Evolutionary conservation across 1,140 invertebrate genomes (phyloP).

Genomic region (Ostrea edulis): DNA sequence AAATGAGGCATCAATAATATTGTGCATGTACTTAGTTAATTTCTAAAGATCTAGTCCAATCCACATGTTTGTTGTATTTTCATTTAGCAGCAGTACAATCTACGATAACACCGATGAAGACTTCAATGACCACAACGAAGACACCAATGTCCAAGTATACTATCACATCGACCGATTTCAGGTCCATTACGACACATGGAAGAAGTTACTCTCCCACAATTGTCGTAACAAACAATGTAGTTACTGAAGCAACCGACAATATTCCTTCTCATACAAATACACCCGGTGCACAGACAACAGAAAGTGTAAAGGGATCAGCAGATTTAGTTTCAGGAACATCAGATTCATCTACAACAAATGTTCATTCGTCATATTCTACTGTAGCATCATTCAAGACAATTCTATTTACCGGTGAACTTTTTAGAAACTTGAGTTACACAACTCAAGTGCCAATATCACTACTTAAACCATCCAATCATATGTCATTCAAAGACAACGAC

Average conservation of each 20-base stretch:
- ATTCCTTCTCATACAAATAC: not conserved
- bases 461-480: not conserved
- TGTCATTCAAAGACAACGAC: not conserved
- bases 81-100: too few relatives aligned
- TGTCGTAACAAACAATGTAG: not conserved
- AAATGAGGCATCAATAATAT: too few relatives aligned
- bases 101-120: too few relatives aligned
- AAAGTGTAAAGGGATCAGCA: not conserved
- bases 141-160: too few relatives aligned
- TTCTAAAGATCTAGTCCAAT: too few relatives aligned
- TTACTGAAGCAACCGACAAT: not conserved
- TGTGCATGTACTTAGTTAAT: too few relatives aligned
- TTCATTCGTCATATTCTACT: not conserved
- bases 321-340: not conserved
- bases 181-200: not conserved
- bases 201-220: not conserved
- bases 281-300: not conserved
- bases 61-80: too few relatives aligned
- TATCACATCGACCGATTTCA: not conserved
- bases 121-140: too few relatives aligned
- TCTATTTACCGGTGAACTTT: not conserved
- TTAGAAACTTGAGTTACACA: not conserved
- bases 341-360: not conserved
- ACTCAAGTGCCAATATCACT: not conserved
- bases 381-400: not conserved